Evolutionary conservation across 2,113 vertebrate species (phyloP).

Genomic region (Cyphomyrus discorhynchus): DNA sequence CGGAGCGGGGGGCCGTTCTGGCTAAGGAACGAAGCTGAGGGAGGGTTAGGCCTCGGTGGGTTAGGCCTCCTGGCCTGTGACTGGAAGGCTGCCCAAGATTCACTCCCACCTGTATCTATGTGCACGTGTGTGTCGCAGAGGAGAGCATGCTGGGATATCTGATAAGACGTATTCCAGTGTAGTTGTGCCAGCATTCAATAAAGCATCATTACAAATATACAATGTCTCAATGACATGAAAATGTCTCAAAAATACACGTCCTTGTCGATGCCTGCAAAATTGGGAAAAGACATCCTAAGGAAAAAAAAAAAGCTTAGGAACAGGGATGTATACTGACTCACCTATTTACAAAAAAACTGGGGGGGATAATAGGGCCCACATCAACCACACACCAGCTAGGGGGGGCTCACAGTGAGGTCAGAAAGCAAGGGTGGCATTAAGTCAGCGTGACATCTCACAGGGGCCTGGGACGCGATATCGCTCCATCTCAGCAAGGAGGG

Average conservation of each 20-base stretch:
- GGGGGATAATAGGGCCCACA: not conserved
- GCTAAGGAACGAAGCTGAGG: too few relatives aligned
- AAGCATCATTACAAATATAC: not conserved
- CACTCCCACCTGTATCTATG: too few relatives aligned
- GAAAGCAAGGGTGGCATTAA: not conserved
- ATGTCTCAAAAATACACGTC: not conserved
- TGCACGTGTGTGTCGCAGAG: too few relatives aligned
- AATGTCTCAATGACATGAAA: not conserved
- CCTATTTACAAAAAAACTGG: not conserved
- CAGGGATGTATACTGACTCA: not conserved
- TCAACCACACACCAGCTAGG: not conserved
- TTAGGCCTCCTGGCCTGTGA: not conserved
- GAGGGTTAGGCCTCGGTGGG: too few relatives aligned
- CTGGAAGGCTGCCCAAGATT: not conserved
- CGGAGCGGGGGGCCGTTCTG: not conserved
- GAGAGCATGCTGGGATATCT: not conserved
- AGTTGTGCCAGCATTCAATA: too few relatives aligned
- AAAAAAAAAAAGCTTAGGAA: not conserved
- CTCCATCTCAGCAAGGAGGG: constrained; percentile 28
- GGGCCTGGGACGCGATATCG: constrained; percentile 44
- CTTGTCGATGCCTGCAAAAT: not conserved
- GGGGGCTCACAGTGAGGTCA: not conserved
- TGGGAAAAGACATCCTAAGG: not conserved
- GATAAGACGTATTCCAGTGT: not conserved
- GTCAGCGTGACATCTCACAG: constrained; percentile 44